Evolutionary conservation across 1,140 invertebrate genomes (phyloP), one percentile per base, ranked within the genome.

Genomic region (Drosophila kanapiae): DNA sequence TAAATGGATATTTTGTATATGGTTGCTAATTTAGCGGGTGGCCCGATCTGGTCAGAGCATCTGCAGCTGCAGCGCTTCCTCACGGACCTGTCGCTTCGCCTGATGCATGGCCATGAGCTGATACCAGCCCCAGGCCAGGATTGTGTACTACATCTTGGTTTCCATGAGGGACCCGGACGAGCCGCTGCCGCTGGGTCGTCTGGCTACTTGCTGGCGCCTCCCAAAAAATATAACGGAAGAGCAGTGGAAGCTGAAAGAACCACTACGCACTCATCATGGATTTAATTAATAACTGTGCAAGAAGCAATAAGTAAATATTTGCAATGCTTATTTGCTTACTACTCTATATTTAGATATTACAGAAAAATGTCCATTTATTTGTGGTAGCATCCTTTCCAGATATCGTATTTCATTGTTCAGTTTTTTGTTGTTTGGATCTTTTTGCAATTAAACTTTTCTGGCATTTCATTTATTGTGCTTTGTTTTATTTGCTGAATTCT

Each of bases 51-150:
- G 47, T 80, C 67, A 75, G 61, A 76, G 62, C 40, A 65, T 80
- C 38, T 83, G 82, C 65, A 85, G 37, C 23, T 85, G 82, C 42
- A 71, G 58, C 23, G 54, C 60, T 42, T 67, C 69, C 10, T 85
- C 78, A 11, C 75, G 63, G 38, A 65, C 51, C 75, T 78, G 76
- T 51, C 82, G 49, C 54, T 58, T 62, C 58, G 83, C 83, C 83
- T 81, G 84, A 84, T 88, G 84, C 84, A 88, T 87, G 68, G 81
- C 85, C 85, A 88, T 64, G 51, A 88, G 58, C 29, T 88, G 84
- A 47, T 78, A 80, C 84, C 85, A 88, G 78, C 81, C 67, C 84
- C 84, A 88, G 85, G 84, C 85, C 62, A 88, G 47, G 53, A 57
- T 80, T 85, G 85, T 88, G 85, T 90, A 85, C 85, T 88, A 87